These are phyloP conservation scores for Melanotaenia trifasciata DNA, from an alignment of 2,797 vertebrate species.

Conservation along the genomic window DNA sequence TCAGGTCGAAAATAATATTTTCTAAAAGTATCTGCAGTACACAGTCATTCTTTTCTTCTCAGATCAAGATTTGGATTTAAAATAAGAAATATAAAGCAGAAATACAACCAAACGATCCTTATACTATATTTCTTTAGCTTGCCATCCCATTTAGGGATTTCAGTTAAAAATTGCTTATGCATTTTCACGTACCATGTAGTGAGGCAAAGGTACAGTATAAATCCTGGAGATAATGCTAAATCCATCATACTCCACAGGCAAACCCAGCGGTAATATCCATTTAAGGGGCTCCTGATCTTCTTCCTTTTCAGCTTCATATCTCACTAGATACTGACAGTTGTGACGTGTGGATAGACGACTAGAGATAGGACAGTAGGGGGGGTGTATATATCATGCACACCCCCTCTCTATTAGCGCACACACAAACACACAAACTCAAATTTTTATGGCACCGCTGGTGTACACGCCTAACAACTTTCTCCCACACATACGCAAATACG, in stretches of 20 bases:
- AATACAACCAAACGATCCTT: conserved; percentile 5
- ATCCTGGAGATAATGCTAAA: conserved; percentile 47
- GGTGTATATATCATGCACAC: conserved; percentile 67
- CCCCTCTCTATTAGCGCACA: conserved; percentile 41
- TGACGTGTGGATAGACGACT: conserved; percentile 71
- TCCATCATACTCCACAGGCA: conserved; percentile 57
- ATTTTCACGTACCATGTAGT: conserved; percentile 66
- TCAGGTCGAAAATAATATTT: conserved; percentile 20
- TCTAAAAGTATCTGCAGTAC: conserved; percentile 3
- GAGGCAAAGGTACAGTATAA: conserved; percentile 45
- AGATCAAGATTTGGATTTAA: conserved; percentile 1
- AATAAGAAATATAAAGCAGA: neutral
- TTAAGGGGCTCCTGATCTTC: conserved; percentile 35
- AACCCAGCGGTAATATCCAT: conserved; percentile 60
- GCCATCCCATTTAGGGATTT: neutral
- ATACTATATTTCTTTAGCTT: neutral
- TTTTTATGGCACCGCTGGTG: conserved; percentile 49
- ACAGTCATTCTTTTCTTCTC: neutral
- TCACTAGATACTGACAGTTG: conserved; percentile 71
- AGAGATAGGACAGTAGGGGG: conserved; percentile 74
- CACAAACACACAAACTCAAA: conserved; percentile 65
- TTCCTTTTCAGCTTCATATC: conserved; percentile 68
- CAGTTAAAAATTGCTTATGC: conserved; percentile 13
- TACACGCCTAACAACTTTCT: conserved; percentile 51
- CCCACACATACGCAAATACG: conserved; percentile 36